Evolutionary conservation across 2,113 vertebrate species (phyloP).

Genomic region (Fregata magnificens): DNA sequence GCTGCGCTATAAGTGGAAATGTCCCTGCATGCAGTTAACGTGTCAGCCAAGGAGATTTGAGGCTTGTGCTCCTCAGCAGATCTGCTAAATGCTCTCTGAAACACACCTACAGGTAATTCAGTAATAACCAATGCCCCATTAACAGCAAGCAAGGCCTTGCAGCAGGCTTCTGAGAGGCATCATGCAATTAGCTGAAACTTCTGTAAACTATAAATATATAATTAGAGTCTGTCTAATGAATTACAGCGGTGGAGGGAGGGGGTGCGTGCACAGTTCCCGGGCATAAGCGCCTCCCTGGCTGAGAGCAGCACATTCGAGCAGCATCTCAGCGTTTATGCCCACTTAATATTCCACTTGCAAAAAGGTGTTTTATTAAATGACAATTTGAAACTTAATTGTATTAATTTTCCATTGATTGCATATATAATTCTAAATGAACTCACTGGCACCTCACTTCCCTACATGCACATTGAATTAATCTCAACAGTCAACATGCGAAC

Average conservation of each 20-base stretch:
- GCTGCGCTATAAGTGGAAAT: background rate
- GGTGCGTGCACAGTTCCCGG: background rate
- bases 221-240: background rate
- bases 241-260: background rate
- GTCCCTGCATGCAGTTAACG: background rate
- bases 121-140: background rate
- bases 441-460: background rate
- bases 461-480: background rate
- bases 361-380: background rate
- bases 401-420: slow-evolving; percentile 13
- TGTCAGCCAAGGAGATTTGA: background rate
- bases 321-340: fast-evolving
- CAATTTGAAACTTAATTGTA: slow-evolving; percentile 10
- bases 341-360: background rate
- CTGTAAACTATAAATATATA: slow-evolving; percentile 4
- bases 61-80: background rate
- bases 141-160: background rate
- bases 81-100: background rate
- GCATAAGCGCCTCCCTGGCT: background rate
- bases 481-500: background rate
- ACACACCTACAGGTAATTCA: background rate
- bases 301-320: background rate
- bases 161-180: background rate
- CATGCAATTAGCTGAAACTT: background rate
- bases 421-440: slow-evolving; percentile 4